Percentiles rank a stretch among this genome's conserved stretches.
Conservation (phyloP, 2,888 invertebrate genomes). For the Campoplex nolae region DNA sequence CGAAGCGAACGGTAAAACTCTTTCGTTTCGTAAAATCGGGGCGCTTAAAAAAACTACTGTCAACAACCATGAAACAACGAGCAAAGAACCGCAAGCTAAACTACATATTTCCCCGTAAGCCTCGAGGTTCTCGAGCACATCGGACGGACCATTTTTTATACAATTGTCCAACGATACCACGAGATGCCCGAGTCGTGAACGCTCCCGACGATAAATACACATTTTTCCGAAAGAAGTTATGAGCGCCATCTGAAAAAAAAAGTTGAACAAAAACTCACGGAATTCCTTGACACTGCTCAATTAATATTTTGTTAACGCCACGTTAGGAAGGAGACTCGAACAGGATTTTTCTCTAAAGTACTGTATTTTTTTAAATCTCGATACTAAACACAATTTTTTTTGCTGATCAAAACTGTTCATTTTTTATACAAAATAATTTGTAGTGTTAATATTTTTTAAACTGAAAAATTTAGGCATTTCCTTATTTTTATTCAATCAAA, state of each 20-base stretch:
- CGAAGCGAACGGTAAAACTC: slow-evolving; percentile 62
- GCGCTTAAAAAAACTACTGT: slow-evolving; percentile 57
- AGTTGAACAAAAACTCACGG: background rate
- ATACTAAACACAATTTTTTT: too few species aligned
- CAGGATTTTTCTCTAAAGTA: background rate
- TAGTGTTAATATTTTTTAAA: too few species aligned
- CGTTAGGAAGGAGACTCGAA: background rate
- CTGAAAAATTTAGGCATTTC: too few species aligned
- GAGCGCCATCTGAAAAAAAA: slow-evolving; percentile 64
- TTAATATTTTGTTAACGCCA: background rate
- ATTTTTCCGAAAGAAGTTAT: slow-evolving; percentile 68
- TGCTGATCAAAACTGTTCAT: too few species aligned
- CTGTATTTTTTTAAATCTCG: too few species aligned
- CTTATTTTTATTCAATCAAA: too few species aligned
- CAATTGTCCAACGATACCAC: slow-evolving; percentile 54
- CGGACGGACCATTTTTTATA: slow-evolving; percentile 50
- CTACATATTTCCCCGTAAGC: slow-evolving; percentile 55
- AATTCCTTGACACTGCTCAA: background rate
- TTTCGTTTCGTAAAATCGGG: slow-evolving; percentile 36
- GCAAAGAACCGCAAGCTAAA: slow-evolving; percentile 61
- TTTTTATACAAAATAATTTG: too few species aligned
- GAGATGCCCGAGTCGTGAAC: slow-evolving; percentile 46
- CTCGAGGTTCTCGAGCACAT: slow-evolving; percentile 59
- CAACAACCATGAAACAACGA: slow-evolving; percentile 58
- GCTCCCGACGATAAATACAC: slow-evolving; percentile 66